phyloP scores from a whole-genome alignment of 2,113 vertebrate species.

The Zootoca vivipara region DNA sequence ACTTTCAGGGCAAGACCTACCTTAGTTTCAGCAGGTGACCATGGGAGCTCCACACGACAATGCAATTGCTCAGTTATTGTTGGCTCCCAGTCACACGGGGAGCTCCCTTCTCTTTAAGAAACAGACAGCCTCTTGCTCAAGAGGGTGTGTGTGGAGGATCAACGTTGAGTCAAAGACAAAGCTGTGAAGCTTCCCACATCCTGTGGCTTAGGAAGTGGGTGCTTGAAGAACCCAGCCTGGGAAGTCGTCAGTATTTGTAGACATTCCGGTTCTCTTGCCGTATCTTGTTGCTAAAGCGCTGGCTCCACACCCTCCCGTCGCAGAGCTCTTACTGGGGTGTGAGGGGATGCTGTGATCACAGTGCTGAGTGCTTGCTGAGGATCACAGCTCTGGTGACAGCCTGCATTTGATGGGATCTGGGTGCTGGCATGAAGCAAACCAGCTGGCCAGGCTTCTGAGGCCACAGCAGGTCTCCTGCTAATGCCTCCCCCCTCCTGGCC shows the following conservation, averaged over 20 bases:
- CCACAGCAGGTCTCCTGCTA: neutral
- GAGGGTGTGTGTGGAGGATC: neutral
- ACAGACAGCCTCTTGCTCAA: neutral
- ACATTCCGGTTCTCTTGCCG: neutral
- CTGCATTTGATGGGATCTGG: conserved; percentile 23
- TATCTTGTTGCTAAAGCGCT: neutral
- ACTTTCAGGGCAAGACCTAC: neutral
- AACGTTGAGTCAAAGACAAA: neutral
- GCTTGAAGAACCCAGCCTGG: neutral
- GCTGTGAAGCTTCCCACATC: conserved; percentile 6
- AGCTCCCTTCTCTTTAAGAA: neutral
- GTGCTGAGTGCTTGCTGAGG: conserved; percentile 17
- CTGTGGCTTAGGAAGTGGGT: conserved; percentile 15
- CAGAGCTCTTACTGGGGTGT: neutral
- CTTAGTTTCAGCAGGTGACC: neutral
- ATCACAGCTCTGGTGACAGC: conserved; percentile 8
- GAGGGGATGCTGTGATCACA: neutral
- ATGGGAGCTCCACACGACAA: neutral
- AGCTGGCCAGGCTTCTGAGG: conserved; percentile 15
- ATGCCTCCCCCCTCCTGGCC: neutral
- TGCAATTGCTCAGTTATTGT: neutral
- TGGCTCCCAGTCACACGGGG: neutral
- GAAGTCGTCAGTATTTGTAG: neutral
- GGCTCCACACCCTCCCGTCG: neutral
- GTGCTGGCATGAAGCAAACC: conserved; percentile 19